A percentile compares a stretch with the other conserved stretches of the same genome.
phyloP scores from a whole-genome alignment of 2,888 invertebrate species.

The Drosophila borealis region DNA sequence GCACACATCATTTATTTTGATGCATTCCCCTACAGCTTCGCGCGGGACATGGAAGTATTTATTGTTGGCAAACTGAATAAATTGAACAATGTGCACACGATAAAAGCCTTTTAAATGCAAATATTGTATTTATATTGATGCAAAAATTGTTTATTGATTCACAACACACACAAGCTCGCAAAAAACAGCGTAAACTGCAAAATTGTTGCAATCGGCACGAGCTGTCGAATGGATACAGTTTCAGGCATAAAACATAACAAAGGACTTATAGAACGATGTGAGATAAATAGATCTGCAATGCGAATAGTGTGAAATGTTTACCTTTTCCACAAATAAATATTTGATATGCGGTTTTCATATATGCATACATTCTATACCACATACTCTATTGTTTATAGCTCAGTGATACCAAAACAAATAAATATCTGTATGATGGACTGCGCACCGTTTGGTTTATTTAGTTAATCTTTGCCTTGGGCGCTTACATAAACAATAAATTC shows the following conservation, averaged over 20 bases:
- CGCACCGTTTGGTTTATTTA: neutral
- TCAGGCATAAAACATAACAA: conserved; percentile 17
- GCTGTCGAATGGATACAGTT: conserved; percentile 5
- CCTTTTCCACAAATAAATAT: conserved; percentile 32
- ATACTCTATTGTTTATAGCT: conserved; percentile 5
- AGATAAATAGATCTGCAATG: neutral
- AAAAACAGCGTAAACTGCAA: conserved; percentile 11
- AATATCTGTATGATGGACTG: neutral
- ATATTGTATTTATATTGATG: conserved; percentile 61
- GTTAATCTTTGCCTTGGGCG: conserved; percentile 1
- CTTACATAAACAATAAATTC: neutral
- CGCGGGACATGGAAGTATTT: conserved; percentile 28
- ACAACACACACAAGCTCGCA: conserved; percentile 9
- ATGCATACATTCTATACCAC: neutral
- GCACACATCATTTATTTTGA: conserved; percentile 53
- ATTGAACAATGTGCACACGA: conserved; percentile 17
- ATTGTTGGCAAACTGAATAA: conserved; percentile 43
- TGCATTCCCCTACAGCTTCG: conserved; percentile 28
- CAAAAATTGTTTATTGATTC: conserved; percentile 63
- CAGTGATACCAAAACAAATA: conserved; percentile 1
- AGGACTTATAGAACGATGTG: neutral
- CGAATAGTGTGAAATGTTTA: conserved; percentile 28
- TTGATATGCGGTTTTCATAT: conserved; percentile 26
- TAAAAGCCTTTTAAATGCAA: conserved; percentile 58
- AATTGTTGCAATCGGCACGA: conserved; percentile 27